Base-by-base conservation (phyloP, 2,113 vertebrate genomes). In the Solea solea region DNA sequence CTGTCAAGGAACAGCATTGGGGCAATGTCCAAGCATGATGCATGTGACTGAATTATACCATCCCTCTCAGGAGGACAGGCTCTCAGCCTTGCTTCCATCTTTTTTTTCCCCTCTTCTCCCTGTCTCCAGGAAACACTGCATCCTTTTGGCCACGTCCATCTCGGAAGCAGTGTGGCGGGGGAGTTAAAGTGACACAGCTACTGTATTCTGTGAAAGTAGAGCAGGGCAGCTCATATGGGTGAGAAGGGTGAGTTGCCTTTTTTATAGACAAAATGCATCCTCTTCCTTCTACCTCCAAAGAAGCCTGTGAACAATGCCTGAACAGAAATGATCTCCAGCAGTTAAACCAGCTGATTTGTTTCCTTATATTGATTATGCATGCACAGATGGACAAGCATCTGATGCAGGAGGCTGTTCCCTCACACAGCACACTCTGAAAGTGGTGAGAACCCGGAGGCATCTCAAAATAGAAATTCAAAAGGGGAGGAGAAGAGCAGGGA, bases 121-220 rank as follows among this genome's bases (percentile, higher is more conserved):
- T 15, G 45, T 57, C 42, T 80, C 66, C 61, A 54, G 79, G 69
- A 88, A 71, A 75, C 53, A 8, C 72, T 82, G 72, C 74, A 80
- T 69, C 85, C 58, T 28, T 69, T 39, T 61, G 64, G 61, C 81
- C 59, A 49, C 55, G 70, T 80, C 71, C 74, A 80, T 70, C 55
- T 7, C 52, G 68, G 10, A 46, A 50, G 34, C 55, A 56, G 58
- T 6, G 58, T 58, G 66, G 75, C 64, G 78, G 68, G 71, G 80
- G 83, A 71, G 40, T 91, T 89, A 89, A 92, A 90, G 88, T 73
- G 86, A 92, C 87, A 90, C 82, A 63, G 81, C 79, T 65, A 27
- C 81, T 65, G 21, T 74, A 72, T 85, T 79, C 40, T 66, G 59
- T 58, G 72, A 69, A 86, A 90, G 80, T 85, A 88, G 90, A 91